phyloP scores from a whole-genome alignment of 2,797 vertebrate genomes.

The Takifugu rubripes region DNA sequence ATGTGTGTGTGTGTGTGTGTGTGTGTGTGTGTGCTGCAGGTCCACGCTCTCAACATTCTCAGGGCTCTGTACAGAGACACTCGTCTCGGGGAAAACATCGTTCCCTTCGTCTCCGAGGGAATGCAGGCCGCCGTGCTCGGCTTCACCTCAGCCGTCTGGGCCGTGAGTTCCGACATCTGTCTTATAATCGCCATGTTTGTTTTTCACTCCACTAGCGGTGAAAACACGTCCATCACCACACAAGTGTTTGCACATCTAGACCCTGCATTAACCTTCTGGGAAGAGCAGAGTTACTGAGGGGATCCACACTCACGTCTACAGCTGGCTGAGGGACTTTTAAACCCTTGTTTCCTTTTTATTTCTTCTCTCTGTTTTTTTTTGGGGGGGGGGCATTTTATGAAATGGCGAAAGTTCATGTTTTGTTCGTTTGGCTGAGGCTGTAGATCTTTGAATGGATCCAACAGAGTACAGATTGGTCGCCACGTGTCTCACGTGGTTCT shows the following conservation, averaged over 20 bases:
- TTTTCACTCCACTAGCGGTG: background rate
- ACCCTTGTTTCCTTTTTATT: no score
- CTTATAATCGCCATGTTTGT: background rate
- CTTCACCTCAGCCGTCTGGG: constrained; percentile 93
- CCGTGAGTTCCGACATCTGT: constrained; percentile 79
- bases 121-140: constrained; percentile 89
- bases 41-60: constrained; percentile 95
- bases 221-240: no score
- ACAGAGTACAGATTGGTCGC: background rate
- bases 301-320: no score
- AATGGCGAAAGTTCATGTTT: no score
- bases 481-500: background rate
- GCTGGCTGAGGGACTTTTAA: no score
- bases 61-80: constrained; percentile 91
- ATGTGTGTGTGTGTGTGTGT: background rate
- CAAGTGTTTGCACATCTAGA: no score
- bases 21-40: constrained; percentile 63
- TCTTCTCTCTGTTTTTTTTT: no score
- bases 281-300: no score
- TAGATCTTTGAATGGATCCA: no score
- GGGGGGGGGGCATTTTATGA: no score
- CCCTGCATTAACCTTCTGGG: no score
- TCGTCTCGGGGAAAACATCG: constrained; percentile 88
- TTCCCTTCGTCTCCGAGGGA: constrained; percentile 91
- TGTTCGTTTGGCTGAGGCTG: no score